Evolutionary conservation across 2,113 vertebrate species (phyloP).

Genomic region (Spea bombifrons): DNA sequence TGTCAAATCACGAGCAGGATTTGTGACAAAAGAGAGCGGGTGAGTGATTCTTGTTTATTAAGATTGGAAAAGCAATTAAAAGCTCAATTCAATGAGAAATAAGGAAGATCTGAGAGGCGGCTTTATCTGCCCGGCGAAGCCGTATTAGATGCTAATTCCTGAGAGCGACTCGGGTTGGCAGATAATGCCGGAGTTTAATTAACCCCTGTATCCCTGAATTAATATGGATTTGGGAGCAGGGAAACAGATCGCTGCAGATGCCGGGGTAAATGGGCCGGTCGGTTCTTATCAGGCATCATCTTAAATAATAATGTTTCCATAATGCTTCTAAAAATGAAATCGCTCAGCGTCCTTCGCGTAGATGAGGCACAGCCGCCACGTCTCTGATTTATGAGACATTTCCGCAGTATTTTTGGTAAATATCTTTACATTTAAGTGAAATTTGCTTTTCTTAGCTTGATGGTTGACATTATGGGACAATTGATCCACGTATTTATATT

Average conservation of each 20-base stretch:
- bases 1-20: not conserved
- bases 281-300: too few species aligned
- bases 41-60: not conserved
- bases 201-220: not conserved
- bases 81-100: not conserved
- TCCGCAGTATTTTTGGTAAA: too few species aligned
- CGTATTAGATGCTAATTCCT: constrained; percentile 3
- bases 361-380: too few species aligned
- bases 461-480: too few species aligned
- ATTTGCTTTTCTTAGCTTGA: too few species aligned
- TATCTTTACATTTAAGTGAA: too few species aligned
- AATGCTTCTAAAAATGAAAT: too few species aligned
- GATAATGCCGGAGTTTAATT: constrained; percentile 4
- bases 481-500: too few species aligned
- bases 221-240: not conserved
- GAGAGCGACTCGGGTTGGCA: not conserved
- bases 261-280: too few species aligned
- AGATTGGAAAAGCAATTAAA: constrained; percentile 19
- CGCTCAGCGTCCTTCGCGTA: too few species aligned
- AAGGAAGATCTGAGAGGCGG: not conserved
- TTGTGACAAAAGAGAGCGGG: not conserved
- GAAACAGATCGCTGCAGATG: not conserved
- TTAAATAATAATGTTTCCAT: too few species aligned
- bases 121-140: not conserved
- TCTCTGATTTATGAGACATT: too few species aligned